Evolutionary conservation across 30 jellyfish, hydroid and myxozoan species (phyloP).

Genomic region (Chironex yamaguchii): DNA sequence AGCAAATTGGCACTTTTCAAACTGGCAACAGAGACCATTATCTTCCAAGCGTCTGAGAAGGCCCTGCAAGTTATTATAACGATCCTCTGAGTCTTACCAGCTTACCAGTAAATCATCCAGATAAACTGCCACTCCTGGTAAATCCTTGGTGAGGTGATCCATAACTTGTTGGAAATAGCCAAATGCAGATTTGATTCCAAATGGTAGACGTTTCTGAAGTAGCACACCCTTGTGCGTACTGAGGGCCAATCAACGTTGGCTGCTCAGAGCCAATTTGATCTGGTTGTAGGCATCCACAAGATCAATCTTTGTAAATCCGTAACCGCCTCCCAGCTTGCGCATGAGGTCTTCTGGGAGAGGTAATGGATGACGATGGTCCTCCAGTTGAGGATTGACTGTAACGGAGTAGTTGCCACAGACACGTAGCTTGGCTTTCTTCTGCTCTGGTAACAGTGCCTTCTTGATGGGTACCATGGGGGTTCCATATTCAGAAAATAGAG

Average conservation of each 20-base stretch:
- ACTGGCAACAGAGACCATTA: too few relatives aligned
- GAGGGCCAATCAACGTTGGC: slow-evolving; percentile 24
- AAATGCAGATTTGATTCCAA: slow-evolving; percentile 41
- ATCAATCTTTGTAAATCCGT: slow-evolving; percentile 35
- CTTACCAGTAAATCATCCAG: slow-evolving; percentile 34
- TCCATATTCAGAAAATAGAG: slow-evolving; percentile 22
- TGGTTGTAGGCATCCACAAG: slow-evolving; percentile 45
- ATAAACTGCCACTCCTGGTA: slow-evolving; percentile 61
- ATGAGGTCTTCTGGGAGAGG: slow-evolving; percentile 41
- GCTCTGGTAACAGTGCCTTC: slow-evolving; percentile 4
- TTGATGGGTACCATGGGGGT: slow-evolving; percentile 38
- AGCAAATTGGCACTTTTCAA: too few relatives aligned
- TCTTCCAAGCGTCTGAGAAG: too few relatives aligned
- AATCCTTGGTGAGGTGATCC: slow-evolving; percentile 16
- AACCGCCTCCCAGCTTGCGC: slow-evolving; percentile 46
- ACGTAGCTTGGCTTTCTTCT: not conserved
- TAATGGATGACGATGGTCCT: slow-evolving; percentile 14
- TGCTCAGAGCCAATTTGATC: not conserved
- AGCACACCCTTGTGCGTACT: slow-evolving; percentile 56
- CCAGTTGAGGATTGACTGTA: slow-evolving; percentile 34
- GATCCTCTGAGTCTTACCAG: too few relatives aligned
- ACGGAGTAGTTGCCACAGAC: slow-evolving; percentile 32
- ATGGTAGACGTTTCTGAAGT: slow-evolving; percentile 50
- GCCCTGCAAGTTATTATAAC: too few relatives aligned
- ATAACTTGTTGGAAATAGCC: slow-evolving; percentile 31